Evolutionary conservation across 1,140 invertebrate genomes (phyloP), one percentile per base, ranked within the genome.

Genomic region (Drosophila lacertosa): DNA sequence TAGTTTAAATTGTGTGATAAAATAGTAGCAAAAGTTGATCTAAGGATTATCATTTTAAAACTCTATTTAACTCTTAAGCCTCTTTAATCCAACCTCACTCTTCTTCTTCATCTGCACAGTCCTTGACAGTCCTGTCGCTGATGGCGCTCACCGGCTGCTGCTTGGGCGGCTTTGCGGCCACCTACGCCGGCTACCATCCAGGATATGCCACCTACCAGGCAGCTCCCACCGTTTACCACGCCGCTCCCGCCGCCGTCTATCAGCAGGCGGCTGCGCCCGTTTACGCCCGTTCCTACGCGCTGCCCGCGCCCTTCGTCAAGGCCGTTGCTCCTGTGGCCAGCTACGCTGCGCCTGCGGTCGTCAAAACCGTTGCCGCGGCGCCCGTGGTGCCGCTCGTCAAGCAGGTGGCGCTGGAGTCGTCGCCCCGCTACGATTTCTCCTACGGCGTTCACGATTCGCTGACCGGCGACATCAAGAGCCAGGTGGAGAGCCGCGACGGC

Each of bases 381-480:
- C 33, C 70, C 13, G 59, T 74, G 15, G 58, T 70, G 11, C 68
- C 72, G 0, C 13, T 90, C 7, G 73, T 80, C 11, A 90, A 91
- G 40, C 76, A 89, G 33, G 65, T 89, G 16, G 89, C 89, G 42
- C 16, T 81, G 45, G 82, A 89, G 15, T 72, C 89, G 2, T 51
- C 76, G 4, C 84, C 89, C 0, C 92, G 92, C 40, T 93, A 93
- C 70, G 88, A 90, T 48, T 94, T 93, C 89, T 90, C 91, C 1
- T 94, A 90, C 54, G 84, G 88, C n/a, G 81, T 93, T n/a, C 91
- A 93, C 51, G 93, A 94, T 73, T 91, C 92, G 7, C 74, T 92
- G 65, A 94, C 92, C 59, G 93, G 94, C 3, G 93, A 94, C 69
- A 91, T 92, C 67, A 94, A 94, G 91, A 92, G 90, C 40, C 93